Evolutionary conservation across 2,113 vertebrate genomes (phyloP), one percentile per base, ranked within the genome.

Genomic region (Tragelaphus scriptus): DNA sequence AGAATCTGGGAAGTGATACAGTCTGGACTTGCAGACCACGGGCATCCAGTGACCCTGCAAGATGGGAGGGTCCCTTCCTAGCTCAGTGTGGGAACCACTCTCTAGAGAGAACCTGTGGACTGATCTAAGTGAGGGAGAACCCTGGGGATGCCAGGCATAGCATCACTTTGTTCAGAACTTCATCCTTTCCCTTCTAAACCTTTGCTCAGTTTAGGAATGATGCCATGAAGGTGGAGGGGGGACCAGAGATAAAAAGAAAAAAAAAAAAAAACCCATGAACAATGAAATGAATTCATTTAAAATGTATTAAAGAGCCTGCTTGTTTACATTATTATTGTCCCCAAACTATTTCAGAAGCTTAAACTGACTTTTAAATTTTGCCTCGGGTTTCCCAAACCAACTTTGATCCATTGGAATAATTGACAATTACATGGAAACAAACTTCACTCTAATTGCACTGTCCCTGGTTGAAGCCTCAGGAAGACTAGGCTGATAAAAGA

Each of bases 201-300:
- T 17, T 1, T 81, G n/a, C 9, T 92, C 23, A 0, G 30, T 49
- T 11, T 8, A 53, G 47, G 84, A 80, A 56, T 90, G 55, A 79
- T 65, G 71, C 94, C 95, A 96, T 4, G 44, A 82, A 84, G 53
- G 90, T 36, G 51, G 92, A 92, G 55, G 59, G 26, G 91, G n/a
- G 51, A 80, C 7, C 15, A 58, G 55, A 95, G 80, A 96, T 87
- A 94, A 94, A 97, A 96, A 71, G 19, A 9, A n/a, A 15, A 19
- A 19, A 17, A 21, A 44, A 44, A 44, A 40, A 71, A 40, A 6
- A 47, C 63, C 56, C 96, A 91, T 97, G 84, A 98, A 98, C 98
- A 97, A 98, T 95, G 58, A 97, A 96, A 93, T 49, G 80, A 90
- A 84, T 89, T 44, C 63, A 75, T 90, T 91, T 94, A 79, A 55